Conservation (phyloP, 2,888 invertebrate species). For the Caenorhabditis wallacei region DNA sequence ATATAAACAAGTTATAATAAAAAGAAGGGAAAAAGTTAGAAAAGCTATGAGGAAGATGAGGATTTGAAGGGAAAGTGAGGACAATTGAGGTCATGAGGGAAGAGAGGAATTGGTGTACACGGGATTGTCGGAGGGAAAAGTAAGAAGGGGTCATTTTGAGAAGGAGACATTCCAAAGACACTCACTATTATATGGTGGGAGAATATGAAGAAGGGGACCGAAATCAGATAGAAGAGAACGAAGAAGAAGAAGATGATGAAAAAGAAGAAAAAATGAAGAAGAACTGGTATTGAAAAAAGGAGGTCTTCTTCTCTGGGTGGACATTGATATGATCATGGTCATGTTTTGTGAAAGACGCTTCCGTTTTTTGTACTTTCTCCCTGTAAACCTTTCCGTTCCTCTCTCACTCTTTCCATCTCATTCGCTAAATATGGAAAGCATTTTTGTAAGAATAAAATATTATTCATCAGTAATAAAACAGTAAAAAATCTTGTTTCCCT, state of each 20-base stretch:
- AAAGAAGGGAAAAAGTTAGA: conserved; percentile 14
- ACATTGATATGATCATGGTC: conserved; percentile 58
- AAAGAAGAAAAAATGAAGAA: conserved; percentile 21
- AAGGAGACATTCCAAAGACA: conserved; percentile 47
- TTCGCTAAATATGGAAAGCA: conserved; percentile 36
- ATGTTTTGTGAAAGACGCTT: conserved; percentile 44
- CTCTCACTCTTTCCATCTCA: not conserved
- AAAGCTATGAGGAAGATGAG: conserved; percentile 1
- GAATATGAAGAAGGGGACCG: conserved; percentile 32
- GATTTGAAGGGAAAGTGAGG: conserved; percentile 55
- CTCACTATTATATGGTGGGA: conserved; percentile 55
- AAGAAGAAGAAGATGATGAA: not conserved
- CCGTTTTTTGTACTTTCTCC: conserved; percentile 60
- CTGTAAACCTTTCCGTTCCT: conserved; percentile 34
- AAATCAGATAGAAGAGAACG: conserved; percentile 47
- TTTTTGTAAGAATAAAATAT: not conserved
- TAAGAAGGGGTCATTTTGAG: conserved; percentile 52
- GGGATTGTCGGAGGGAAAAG: conserved; percentile 37
- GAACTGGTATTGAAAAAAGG: conserved; percentile 58
- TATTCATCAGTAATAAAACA: conserved; percentile 1
- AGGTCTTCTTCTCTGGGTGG: conserved; percentile 23
- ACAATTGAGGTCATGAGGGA: conserved; percentile 57
- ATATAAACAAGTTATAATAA: conserved; percentile 1
- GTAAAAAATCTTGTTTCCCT: not conserved
- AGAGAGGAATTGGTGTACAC: conserved; percentile 18